phyloP scores from a whole-genome alignment of 2,113 vertebrate species.

The Melospiza georgiana region DNA sequence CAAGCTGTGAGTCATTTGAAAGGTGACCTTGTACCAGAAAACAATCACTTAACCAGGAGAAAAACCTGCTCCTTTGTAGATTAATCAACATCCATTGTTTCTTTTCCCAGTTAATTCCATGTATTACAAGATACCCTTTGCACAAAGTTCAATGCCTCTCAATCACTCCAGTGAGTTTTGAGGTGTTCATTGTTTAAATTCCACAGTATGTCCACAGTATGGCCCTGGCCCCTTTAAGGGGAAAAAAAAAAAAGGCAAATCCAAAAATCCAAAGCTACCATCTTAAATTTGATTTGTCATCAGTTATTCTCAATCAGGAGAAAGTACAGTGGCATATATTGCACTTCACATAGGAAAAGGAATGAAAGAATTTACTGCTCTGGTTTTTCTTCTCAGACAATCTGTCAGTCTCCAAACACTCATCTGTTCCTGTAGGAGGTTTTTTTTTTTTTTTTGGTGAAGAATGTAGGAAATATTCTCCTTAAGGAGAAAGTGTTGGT shows the following conservation, averaged over 20 bases:
- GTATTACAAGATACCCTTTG: neutral
- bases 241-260: neutral
- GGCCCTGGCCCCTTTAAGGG: neutral
- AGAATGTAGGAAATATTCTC: neutral
- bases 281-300: neutral
- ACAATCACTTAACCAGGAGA: neutral
- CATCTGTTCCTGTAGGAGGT: neutral
- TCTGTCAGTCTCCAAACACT: neutral
- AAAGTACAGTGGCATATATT: neutral
- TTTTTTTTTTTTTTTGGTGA: too few relatives aligned
- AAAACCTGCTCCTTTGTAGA: neutral
- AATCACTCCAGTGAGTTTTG: neutral
- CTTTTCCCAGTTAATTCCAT: neutral
- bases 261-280: neutral
- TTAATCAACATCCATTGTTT: neutral
- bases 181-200: neutral
- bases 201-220: neutral
- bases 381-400: neutral
- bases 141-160: neutral
- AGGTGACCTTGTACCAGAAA: neutral
- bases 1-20: neutral
- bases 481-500: neutral
- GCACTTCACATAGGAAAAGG: neutral
- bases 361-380: neutral
- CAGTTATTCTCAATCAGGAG: neutral